Percentiles rank a stretch among this genome's conserved stretches.
Conservation (phyloP, 2,888 invertebrate species). For the Drosophila heteroneura region DNA sequence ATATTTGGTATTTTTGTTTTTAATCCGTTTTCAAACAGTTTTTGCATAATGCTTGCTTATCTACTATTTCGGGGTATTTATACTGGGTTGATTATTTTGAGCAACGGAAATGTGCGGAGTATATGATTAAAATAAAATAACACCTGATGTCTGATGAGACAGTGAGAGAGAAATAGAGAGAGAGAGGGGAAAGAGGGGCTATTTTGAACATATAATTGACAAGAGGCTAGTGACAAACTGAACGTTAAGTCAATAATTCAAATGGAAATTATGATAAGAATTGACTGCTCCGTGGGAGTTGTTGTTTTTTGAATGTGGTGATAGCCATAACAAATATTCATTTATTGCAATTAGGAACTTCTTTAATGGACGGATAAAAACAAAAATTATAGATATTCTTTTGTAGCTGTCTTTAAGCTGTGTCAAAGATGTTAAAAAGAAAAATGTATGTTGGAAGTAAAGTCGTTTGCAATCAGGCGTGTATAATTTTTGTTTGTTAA, state of each 20-base stretch:
- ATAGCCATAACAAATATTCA: slow-evolving; percentile 67
- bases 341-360: slow-evolving; percentile 82
- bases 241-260: slow-evolving; percentile 8
- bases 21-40: slow-evolving; percentile 56
- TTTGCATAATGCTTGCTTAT: slow-evolving; percentile 59
- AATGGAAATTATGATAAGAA: slow-evolving; percentile 44
- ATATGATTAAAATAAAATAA: slow-evolving; percentile 8
- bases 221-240: slow-evolving; percentile 20
- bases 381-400: slow-evolving; percentile 68
- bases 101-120: slow-evolving; percentile 61
- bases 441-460: neutral
- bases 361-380: slow-evolving; percentile 83
- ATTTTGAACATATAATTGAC: slow-evolving; percentile 49
- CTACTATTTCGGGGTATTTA: slow-evolving; percentile 49
- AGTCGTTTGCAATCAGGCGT: slow-evolving; percentile 33
- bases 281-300: slow-evolving; percentile 65
- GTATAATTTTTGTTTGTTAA: slow-evolving; percentile 28
- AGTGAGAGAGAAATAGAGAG: neutral
- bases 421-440: slow-evolving; percentile 4
- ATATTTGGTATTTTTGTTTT: slow-evolving; percentile 20
- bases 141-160: slow-evolving; percentile 8
- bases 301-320: slow-evolving; percentile 15
- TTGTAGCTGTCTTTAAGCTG: slow-evolving; percentile 9
- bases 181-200: neutral
- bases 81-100: slow-evolving; percentile 57